Conservation (phyloP, 2,797 vertebrate species). For the Lutjanus argentimaculatus region DNA sequence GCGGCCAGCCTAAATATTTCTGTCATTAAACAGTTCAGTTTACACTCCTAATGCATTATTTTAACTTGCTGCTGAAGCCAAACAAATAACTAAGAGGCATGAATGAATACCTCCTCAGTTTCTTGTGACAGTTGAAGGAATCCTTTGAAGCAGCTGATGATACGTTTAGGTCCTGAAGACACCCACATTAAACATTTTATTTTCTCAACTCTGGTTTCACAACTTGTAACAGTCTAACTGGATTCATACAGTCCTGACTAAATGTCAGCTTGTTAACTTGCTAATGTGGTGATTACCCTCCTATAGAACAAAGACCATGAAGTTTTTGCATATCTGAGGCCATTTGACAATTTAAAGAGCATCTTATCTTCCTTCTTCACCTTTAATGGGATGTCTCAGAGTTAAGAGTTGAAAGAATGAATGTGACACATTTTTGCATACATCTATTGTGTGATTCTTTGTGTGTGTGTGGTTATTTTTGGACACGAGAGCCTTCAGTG, state of each 20-base stretch:
- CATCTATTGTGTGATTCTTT: not conserved
- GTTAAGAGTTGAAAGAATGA: not conserved
- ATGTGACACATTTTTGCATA: constrained; percentile 13
- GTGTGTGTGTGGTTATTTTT: constrained; percentile 21
- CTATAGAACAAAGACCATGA: constrained; percentile 10
- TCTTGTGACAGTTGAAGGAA: constrained; percentile 23
- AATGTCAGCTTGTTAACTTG: constrained; percentile 26
- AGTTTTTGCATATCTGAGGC: not conserved
- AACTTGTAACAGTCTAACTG: constrained; percentile 10
- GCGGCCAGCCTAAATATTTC: not conserved
- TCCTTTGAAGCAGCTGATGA: constrained; percentile 29
- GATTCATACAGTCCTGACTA: constrained; percentile 4
- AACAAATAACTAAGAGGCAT: not conserved
- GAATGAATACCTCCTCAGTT: not conserved
- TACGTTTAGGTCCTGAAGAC: constrained; percentile 4
- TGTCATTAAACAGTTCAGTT: not conserved
- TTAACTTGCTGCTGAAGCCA: not conserved
- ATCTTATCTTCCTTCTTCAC: constrained; percentile 3
- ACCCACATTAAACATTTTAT: not conserved
- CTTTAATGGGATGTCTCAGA: constrained; percentile 15
- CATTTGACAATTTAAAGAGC: constrained; percentile 19
- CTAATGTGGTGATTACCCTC: not conserved
- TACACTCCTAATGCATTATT: not conserved
- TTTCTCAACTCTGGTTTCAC: constrained; percentile 14
- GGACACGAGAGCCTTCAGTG: not conserved